A percentile compares a stretch with the other conserved stretches of the same genome.
phyloP scores from a whole-genome alignment of 2,113 vertebrate genomes.

The Thryonomys swinderianus region DNA sequence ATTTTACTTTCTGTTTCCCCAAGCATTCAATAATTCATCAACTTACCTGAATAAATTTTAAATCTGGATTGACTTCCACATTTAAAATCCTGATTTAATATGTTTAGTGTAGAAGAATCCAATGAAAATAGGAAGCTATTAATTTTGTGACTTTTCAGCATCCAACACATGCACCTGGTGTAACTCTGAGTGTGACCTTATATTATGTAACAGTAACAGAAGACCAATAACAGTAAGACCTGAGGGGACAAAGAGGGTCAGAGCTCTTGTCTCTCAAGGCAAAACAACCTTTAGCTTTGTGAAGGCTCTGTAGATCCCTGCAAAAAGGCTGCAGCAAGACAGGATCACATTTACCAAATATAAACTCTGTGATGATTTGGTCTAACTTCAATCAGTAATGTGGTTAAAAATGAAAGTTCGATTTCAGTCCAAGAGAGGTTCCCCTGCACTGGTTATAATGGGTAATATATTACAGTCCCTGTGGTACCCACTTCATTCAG shows the following conservation, averaged over 20 bases:
- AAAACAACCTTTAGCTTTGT: not conserved
- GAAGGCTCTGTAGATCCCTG: not conserved
- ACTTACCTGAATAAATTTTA: conserved; percentile 63
- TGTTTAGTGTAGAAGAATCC: conserved; percentile 30
- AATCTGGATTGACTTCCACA: conserved; percentile 52
- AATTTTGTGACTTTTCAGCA: not conserved
- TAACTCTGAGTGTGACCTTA: not conserved
- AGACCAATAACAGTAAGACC: not conserved
- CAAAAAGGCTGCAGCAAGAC: not conserved
- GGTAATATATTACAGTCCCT: conserved; percentile 8
- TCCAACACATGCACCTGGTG: not conserved
- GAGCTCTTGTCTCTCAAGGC: not conserved
- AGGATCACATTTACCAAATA: not conserved
- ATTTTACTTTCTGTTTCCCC: conserved; percentile 25
- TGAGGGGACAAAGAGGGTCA: not conserved
- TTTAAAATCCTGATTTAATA: conserved; percentile 65
- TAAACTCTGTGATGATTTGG: not conserved
- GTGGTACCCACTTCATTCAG: not conserved
- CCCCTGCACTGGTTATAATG: not conserved
- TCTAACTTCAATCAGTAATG: not conserved
- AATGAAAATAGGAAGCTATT: conserved; percentile 43
- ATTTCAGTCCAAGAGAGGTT: conserved; percentile 29
- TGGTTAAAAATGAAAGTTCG: conserved; percentile 6
- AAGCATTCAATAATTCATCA: conserved; percentile 63
- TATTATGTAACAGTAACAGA: conserved; percentile 37